Base-by-base conservation (phyloP, 2,888 invertebrate species). In the Eledona agricola region DNA sequence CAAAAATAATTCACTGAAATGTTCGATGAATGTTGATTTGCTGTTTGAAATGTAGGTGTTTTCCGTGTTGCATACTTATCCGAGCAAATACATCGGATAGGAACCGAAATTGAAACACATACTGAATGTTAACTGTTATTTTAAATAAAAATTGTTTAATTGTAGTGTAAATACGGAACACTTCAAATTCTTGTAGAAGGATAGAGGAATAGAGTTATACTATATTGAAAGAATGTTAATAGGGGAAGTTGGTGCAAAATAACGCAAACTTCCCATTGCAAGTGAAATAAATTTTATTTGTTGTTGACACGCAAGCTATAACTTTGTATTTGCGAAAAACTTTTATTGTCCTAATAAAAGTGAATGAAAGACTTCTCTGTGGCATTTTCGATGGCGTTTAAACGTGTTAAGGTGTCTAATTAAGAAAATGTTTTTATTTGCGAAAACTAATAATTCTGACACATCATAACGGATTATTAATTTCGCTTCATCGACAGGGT, bases 401-500 rank as follows among this genome's bases (percentile, higher is more conserved):
- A 49, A 37, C 10, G 52, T 52, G 52, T 52, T 45, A 34, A 26
- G 17, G 52, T 52, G 52, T 47, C 29, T 52, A 25, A 40, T 46
- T 35, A 32, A 50, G 32, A 17, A 25, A 22, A n/a, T n/a, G n/a
- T n/a, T n/a, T n/a, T n/a, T n/a, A n/a, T n/a, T n/a, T n/a, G n/a
- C n/a, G n/a, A n/a, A n/a, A n/a, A n/a, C n/a, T n/a, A n/a, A n/a
- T n/a, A n/a, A n/a, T n/a, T n/a, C n/a, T n/a, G n/a, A n/a, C 13
- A 29, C 17, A 28, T 28, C 26, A 28, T 38, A 25, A 38, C 16
- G 26, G 12, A 17, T 26, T 34, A 42, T 25, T 34, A 34, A 20
- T 34, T 51, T 42, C 51, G 51, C 51, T 51, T 51, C 34, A 43
- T n/a, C n/a, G n/a, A 51, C 51, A 51, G 51, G 51, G 51, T 51